phyloP scores from a whole-genome alignment of 2,113 vertebrate genomes.

The Anseranas semipalmata region DNA sequence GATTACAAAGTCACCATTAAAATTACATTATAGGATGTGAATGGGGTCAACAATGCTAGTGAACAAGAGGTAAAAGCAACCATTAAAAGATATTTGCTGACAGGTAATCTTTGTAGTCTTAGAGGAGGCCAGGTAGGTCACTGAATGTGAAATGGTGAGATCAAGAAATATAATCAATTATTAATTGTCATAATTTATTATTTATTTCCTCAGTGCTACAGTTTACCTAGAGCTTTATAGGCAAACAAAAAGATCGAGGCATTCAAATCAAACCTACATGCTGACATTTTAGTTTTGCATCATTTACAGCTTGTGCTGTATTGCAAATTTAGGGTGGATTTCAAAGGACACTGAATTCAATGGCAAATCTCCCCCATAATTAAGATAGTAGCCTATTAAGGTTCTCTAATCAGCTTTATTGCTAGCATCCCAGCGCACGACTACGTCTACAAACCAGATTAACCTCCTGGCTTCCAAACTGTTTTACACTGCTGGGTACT shows the following conservation, averaged over 20 bases:
- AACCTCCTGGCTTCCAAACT: conserved; percentile 15
- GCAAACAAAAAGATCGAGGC: background rate
- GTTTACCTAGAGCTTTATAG: conserved; percentile 41
- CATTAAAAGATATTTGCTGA: conserved; percentile 60
- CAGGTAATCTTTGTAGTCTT: conserved; percentile 30
- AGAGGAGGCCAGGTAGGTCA: conserved; percentile 50
- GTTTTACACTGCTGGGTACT: background rate
- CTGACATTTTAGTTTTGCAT: background rate
- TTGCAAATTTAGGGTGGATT: background rate
- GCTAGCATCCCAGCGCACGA: background rate
- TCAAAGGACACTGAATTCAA: background rate
- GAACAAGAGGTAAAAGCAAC: conserved; percentile 61
- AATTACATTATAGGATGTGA: conserved; percentile 44
- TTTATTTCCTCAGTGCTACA: conserved; percentile 47
- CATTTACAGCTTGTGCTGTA: background rate
- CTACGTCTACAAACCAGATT: conserved; percentile 20
- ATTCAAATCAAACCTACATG: background rate
- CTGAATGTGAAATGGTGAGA: conserved; percentile 24
- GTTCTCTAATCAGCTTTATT: conserved; percentile 47
- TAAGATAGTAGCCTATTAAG: conserved; percentile 3
- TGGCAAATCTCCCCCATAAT: conserved; percentile 4
- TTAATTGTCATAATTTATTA: conserved; percentile 54
- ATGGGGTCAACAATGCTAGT: conserved; percentile 30
- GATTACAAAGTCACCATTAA: conserved; percentile 54
- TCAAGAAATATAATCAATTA: conserved; percentile 53